phyloP scores from a whole-genome alignment of 2,113 vertebrate species.

The Hoplias malabaricus region DNA sequence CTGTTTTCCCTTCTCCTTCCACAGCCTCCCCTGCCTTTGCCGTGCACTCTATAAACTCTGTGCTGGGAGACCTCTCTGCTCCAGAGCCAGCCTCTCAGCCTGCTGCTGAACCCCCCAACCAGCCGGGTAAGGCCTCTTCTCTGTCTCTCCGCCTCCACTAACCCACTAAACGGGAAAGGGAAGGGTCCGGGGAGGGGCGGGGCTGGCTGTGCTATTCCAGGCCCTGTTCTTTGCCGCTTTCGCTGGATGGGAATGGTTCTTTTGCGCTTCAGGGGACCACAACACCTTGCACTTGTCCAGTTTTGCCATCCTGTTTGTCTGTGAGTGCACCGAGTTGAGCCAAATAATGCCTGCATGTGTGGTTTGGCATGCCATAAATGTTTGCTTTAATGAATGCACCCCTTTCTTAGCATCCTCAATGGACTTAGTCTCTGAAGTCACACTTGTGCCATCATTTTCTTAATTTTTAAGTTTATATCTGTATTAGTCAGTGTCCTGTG shows the following conservation, averaged over 20 bases:
- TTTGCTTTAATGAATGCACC: neutral
- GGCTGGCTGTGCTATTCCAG: constrained; percentile 15
- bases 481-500: neutral
- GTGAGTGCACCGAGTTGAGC: neutral
- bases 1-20: constrained; percentile 97
- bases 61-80: constrained; percentile 51
- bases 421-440: constrained; percentile 21
- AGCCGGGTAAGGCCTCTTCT: constrained; percentile 92
- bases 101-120: constrained; percentile 68
- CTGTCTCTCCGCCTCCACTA: constrained; percentile 62
- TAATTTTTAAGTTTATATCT: neutral
- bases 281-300: neutral
- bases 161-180: constrained; percentile 60
- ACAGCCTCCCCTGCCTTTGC: constrained; percentile 86
- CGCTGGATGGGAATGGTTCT: neutral
- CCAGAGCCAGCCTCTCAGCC: constrained; percentile 43
- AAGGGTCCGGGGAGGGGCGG: constrained; percentile 20
- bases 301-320: constrained; percentile 1
- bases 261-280: neutral
- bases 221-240: constrained; percentile 4
- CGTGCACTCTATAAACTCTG: constrained; percentile 52
- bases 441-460: neutral
- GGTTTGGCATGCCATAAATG: constrained; percentile 33
- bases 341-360: constrained; percentile 22
- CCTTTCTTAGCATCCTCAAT: constrained; percentile 1